Base-by-base conservation (phyloP, 2,113 vertebrate genomes). In the Benitochromis conjunctus region DNA sequence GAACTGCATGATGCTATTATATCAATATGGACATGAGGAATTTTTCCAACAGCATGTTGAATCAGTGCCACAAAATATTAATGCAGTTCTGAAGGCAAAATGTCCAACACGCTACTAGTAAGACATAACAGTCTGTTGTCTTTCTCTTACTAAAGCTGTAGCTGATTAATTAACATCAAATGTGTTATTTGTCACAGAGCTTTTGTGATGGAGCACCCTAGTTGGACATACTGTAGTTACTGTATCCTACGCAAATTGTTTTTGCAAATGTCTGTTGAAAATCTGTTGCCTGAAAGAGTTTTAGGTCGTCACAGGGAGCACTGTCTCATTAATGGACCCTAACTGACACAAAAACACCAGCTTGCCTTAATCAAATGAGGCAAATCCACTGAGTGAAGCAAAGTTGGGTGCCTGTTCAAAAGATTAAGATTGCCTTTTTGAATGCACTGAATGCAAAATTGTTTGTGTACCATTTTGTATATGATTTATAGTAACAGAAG, bases 321-420 rank as follows among this genome's bases (percentile, higher is more conserved):
- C 38, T 56, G 71, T 86, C 69, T 84, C 38, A 54, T 48, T 69
- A 86, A 83, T 81, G 69, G 77, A 58, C 34, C 18, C 48, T 55
- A 78, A 84, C 82, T 41, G 66, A 78, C 46, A 85, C 54, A 83
- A 85, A 48, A 84, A 86, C 19, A 55, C 12, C 24, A 53, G 48
- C 69, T 41, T 38, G 48, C 31, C 54, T 84, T 64, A 82, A 80
- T 91, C 31, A 80, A 86, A 88, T 46, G 79, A 92, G 24, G 58
- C 36, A 74, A 89, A 85, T 79, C 89, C 57, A 66, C 84, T 80
- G 83, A 81, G 82, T 18, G n/a, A 87, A 60, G 29, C 58, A 34
- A 69, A 56, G 46, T 5, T 54, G 19, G 24, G 13, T 79, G 86
- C 80, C 82, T n/a, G 14, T 81, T 85, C 29, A 62, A 62, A 90